A percentile compares a stretch with the other conserved stretches of the same genome.
Evolutionary conservation across 30 jellyfish, hydroid and myxozoan genomes (phyloP).

Genomic region (Hydra vulgaris): DNA sequence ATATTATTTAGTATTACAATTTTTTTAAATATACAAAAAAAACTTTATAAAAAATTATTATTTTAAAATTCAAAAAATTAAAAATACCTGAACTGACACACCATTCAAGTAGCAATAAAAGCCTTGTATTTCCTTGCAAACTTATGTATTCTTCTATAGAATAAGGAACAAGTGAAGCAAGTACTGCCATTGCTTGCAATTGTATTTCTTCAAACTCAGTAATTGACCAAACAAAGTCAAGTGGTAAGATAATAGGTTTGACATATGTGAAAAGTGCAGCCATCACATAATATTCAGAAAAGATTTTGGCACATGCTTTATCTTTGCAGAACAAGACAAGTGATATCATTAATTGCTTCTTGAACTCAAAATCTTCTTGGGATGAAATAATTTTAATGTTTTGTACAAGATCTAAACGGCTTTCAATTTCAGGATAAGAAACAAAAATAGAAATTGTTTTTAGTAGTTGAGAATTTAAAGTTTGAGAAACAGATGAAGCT

Average conservation of each 20-base stretch:
- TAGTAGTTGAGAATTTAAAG: slow-evolving; percentile 43
- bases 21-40: neutral
- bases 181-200: slow-evolving; percentile 57
- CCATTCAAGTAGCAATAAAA: slow-evolving; percentile 69
- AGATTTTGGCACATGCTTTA: slow-evolving; percentile 20
- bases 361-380: slow-evolving; percentile 77
- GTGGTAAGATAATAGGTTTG: slow-evolving; percentile 38
- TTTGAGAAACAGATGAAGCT: slow-evolving; percentile 39
- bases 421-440: slow-evolving; percentile 18
- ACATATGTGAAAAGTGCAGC: slow-evolving; percentile 58
- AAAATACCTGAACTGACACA: slow-evolving; percentile 60
- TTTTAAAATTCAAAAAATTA: neutral
- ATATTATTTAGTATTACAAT: no score
- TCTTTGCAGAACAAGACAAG: neutral
- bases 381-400: neutral
- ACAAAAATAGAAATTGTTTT: neutral
- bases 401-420: no score
- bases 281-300: slow-evolving; percentile 43
- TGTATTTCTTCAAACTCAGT: slow-evolving; percentile 85
- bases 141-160: slow-evolving; percentile 52
- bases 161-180: slow-evolving; percentile 56
- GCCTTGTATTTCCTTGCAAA: slow-evolving; percentile 76
- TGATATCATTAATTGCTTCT: slow-evolving; percentile 26
- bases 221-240: slow-evolving; percentile 55
- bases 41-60: neutral